These are phyloP conservation scores for Syritta pipiens DNA, from an alignment of 2,888 invertebrate species.

Conservation along the genomic window DNA sequence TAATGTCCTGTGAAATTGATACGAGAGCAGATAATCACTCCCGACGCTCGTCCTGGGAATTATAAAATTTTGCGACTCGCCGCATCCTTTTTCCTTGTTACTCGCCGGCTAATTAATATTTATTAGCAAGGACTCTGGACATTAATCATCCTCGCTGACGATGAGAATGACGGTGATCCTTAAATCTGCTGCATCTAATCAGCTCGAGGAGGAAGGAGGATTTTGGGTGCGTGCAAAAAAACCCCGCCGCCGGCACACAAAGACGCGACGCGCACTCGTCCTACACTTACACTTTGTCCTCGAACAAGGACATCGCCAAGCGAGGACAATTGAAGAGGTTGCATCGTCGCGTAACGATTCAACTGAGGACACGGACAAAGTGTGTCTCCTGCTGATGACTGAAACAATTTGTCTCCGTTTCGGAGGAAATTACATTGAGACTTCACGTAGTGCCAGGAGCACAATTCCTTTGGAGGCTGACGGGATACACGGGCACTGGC, in stretches of 20 bases:
- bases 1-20: conserved; percentile 37
- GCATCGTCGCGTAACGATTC: no score
- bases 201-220: no score
- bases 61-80: conserved; percentile 10
- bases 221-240: background rate
- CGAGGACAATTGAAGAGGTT: conserved; percentile 11
- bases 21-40: conserved; percentile 6
- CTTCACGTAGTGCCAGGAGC: conserved; percentile 1
- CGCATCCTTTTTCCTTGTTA: background rate
- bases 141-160: conserved; percentile 27
- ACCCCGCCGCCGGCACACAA: no score
- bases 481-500: background rate
- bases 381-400: conserved; percentile 26
- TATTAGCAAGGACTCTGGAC: conserved; percentile 20
- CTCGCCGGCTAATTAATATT: conserved; percentile 26
- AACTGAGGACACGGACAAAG: no score
- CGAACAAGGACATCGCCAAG: no score
- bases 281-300: no score
- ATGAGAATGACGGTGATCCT: conserved; percentile 13
- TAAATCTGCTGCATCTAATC: background rate
- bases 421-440: conserved; percentile 32
- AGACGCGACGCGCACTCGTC: no score
- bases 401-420: conserved; percentile 46
- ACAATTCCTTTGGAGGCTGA: background rate
- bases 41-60: background rate